These are phyloP conservation scores for Ephestia elutella DNA, from an alignment of 1,140 invertebrate genomes.

Conservation along the genomic window DNA sequence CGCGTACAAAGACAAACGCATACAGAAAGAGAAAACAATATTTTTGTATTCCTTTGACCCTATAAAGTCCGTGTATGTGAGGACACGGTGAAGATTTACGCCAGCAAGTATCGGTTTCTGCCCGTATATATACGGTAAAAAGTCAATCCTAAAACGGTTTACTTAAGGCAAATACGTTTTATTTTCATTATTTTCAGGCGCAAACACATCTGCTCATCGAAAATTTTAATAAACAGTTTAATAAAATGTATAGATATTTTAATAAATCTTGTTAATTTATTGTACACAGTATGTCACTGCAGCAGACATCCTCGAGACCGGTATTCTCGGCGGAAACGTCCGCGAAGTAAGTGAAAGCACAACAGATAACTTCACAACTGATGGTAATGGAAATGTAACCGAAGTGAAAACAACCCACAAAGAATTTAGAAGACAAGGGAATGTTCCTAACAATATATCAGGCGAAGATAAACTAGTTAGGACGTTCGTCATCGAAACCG, in stretches of 20 bases:
- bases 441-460: conserved; percentile 9
- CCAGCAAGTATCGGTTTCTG: too few relatives aligned
- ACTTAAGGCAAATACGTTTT: too few relatives aligned
- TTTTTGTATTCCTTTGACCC: too few relatives aligned
- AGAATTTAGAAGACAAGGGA: conserved; percentile 24
- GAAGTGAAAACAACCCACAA: conserved; percentile 33
- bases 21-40: too few relatives aligned
- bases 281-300: conserved; percentile 34
- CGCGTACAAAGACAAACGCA: too few relatives aligned
- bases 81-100: too few relatives aligned
- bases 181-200: too few relatives aligned
- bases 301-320: conserved; percentile 26
- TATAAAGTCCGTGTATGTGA: too few relatives aligned
- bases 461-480: conserved; percentile 32
- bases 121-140: too few relatives aligned
- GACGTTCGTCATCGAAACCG: conserved; percentile 35
- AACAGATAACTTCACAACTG: conserved; percentile 24
- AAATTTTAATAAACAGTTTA: too few relatives aligned
- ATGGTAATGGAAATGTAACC: conserved; percentile 27
- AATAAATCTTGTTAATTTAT: conserved; percentile 4
- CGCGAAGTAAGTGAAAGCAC: conserved; percentile 22
- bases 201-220: too few relatives aligned
- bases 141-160: too few relatives aligned
- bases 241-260: conserved; percentile 7
- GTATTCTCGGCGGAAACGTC: conserved; percentile 17